Conservation (phyloP, 2,797 vertebrate genomes). For the Bryconaethiops microstoma region DNA sequence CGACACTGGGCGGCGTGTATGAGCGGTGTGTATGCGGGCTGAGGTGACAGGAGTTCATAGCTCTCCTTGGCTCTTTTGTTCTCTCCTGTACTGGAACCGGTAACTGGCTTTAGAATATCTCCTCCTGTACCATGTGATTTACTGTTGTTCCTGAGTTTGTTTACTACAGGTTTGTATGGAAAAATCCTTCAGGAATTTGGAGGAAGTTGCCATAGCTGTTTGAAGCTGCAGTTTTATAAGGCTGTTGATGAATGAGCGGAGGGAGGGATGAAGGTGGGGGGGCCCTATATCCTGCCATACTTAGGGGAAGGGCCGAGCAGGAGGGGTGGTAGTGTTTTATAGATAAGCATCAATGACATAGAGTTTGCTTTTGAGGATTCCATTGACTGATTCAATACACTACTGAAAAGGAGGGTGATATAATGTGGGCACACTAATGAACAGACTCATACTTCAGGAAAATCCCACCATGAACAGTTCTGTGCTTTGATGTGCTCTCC, state of each 20-base stretch:
- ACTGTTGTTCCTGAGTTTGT: constrained; percentile 74
- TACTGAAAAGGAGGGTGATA: constrained; percentile 38
- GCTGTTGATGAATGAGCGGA: constrained; percentile 61
- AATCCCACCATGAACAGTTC: constrained; percentile 28
- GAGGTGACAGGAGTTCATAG: constrained; percentile 56
- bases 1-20: constrained; percentile 54
- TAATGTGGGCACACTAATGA: constrained; percentile 49
- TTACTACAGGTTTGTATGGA: constrained; percentile 77
- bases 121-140: constrained; percentile 67
- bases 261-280: not conserved
- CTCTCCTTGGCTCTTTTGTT: constrained; percentile 64
- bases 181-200: constrained; percentile 76
- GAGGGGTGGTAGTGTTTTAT: constrained; percentile 53
- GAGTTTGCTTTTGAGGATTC: constrained; percentile 56
- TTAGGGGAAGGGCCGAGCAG: constrained; percentile 60
- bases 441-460: constrained; percentile 49
- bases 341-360: constrained; percentile 55
- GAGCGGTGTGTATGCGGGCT: constrained; percentile 29
- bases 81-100: constrained; percentile 51
- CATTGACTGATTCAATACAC: constrained; percentile 43
- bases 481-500: not conserved
- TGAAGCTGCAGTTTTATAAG: constrained; percentile 66
- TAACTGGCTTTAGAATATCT: constrained; percentile 65
- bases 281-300: constrained; percentile 53
- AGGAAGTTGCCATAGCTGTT: constrained; percentile 78